phyloP scores from a whole-genome alignment of 2,113 vertebrate genomes.

The Tragulus kanchil region DNA sequence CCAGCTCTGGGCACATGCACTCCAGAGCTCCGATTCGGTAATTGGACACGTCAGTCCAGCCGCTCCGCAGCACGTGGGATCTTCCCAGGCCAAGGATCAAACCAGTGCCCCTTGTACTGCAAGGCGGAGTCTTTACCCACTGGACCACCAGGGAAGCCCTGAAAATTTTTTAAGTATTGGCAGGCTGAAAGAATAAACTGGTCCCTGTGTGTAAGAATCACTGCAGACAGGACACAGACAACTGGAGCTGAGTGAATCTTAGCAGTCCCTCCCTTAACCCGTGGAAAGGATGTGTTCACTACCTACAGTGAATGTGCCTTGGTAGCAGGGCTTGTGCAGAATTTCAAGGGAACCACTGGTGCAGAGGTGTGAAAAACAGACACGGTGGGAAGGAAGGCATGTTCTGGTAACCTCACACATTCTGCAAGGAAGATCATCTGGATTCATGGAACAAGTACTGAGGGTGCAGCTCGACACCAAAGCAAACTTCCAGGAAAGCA shows the following conservation, averaged over 20 bases:
- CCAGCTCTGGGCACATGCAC: too few relatives aligned
- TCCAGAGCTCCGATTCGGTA: too few relatives aligned
- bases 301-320: too few relatives aligned
- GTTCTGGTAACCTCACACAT: neutral
- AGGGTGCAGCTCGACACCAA: neutral
- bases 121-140: neutral
- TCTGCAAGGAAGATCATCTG: neutral
- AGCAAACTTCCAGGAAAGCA: neutral
- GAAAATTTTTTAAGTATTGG: neutral
- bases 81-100: too few relatives aligned
- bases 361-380: constrained; percentile 26
- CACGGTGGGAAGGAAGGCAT: neutral
- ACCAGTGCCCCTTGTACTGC: too few relatives aligned
- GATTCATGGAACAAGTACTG: neutral
- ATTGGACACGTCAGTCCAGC: too few relatives aligned
- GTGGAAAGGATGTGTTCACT: neutral
- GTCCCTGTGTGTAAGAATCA: neutral
- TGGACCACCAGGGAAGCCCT: too few relatives aligned
- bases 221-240: neutral
- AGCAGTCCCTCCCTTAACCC: neutral
- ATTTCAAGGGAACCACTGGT: neutral
- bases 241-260: neutral
- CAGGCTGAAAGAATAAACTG: neutral
- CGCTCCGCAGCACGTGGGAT: too few relatives aligned
- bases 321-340: too few relatives aligned